These are phyloP conservation scores for Megaleporinus macrocephalus DNA, from an alignment of 2,113 vertebrate genomes.

Conservation along the genomic window DNA sequence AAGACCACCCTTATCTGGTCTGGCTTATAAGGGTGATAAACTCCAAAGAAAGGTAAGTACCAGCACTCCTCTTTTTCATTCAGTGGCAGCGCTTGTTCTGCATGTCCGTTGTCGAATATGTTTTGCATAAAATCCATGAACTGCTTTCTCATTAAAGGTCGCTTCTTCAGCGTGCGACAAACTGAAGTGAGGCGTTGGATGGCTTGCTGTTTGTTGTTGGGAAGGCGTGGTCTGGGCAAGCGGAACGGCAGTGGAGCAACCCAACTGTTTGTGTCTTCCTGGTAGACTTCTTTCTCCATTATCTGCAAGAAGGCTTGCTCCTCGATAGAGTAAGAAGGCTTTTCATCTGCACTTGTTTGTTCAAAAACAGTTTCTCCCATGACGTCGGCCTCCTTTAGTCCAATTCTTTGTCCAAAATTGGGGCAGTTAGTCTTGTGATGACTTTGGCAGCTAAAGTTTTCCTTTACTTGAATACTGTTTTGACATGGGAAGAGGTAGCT, in stretches of 20 bases:
- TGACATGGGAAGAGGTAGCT: background rate
- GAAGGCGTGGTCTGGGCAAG: background rate
- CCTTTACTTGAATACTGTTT: background rate
- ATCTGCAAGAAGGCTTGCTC: background rate
- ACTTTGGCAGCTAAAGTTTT: background rate
- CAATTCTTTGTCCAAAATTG: background rate
- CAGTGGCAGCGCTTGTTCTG: conserved; percentile 8
- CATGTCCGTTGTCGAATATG: conserved; percentile 14
- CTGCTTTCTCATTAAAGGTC: background rate
- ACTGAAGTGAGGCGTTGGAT: background rate
- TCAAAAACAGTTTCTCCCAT: background rate
- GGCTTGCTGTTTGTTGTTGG: conserved; percentile 16
- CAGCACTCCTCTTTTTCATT: conserved; percentile 4
- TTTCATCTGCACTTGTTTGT: background rate
- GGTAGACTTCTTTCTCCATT: background rate
- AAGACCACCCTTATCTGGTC: background rate
- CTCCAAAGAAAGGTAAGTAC: conserved; percentile 15
- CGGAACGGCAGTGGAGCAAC: conserved; percentile 4
- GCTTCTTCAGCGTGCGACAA: background rate
- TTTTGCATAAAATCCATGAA: conserved; percentile 13
- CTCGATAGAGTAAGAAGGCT: background rate
- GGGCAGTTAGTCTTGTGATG: background rate
- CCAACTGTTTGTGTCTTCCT: background rate
- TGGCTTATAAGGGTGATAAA: conserved; percentile 16
- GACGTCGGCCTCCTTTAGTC: background rate